Evolutionary conservation across 1,140 invertebrate genomes (phyloP).

Genomic region (Philotrypesis tridentata): DNA sequence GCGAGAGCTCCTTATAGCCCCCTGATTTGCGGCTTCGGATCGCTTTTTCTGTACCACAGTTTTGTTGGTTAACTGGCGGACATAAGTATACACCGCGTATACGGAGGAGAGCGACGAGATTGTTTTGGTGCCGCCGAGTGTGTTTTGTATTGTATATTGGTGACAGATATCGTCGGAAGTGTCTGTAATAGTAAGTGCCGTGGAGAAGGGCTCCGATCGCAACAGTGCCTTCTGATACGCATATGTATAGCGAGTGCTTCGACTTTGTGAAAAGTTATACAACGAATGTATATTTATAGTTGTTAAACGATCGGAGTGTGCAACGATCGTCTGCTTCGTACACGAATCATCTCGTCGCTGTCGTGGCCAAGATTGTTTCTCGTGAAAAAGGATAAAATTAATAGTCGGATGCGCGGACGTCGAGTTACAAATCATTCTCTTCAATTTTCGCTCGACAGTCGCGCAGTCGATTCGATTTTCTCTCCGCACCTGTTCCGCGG

Average conservation of each 20-base stretch:
- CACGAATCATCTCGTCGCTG: no score
- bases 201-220: background rate
- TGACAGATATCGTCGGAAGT: background rate
- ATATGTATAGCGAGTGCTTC: background rate
- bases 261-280: background rate
- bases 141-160: no score
- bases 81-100: no score
- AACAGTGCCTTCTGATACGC: background rate
- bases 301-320: background rate
- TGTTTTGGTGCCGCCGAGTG: background rate
- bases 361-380: background rate
- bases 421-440: background rate
- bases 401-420: no score
- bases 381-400: background rate
- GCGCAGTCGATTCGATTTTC: background rate
- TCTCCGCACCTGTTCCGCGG: no score
- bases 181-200: background rate
- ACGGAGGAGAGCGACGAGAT: background rate
- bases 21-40: conserved; percentile 18
- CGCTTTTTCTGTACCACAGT: background rate
- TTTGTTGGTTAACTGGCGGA: no score
- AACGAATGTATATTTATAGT: background rate
- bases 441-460: background rate
- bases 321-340: background rate
- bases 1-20: conserved; percentile 48